Percentiles rank a stretch among this genome's conserved stretches.
Evolutionary conservation across 2,888 invertebrate genomes (phyloP).

Genomic region (Perdita meconis): DNA sequence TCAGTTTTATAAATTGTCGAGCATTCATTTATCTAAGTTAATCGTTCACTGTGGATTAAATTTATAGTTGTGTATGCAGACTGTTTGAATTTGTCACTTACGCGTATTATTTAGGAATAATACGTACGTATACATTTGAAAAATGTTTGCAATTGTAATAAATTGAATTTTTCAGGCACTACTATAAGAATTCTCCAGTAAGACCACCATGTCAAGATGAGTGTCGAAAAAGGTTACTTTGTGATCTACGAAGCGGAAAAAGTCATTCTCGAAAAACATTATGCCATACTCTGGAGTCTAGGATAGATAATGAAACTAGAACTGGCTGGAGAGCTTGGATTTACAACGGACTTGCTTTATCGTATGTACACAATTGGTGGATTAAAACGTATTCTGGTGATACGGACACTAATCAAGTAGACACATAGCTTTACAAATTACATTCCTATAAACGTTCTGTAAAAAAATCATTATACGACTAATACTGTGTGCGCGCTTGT

Average conservation of each 20-base stretch:
- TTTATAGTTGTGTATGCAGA: too few relatives aligned
- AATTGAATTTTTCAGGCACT: constrained; percentile 87
- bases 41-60: too few relatives aligned
- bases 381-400: constrained; percentile 67
- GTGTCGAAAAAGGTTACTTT: constrained; percentile 93
- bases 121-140: too few relatives aligned
- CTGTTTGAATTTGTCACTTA: too few relatives aligned
- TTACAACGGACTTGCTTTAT: constrained; percentile 93
- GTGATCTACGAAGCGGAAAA: constrained; percentile 94
- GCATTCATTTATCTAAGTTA: too few relatives aligned
- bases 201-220: constrained; percentile 92
- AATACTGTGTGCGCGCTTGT: background rate
- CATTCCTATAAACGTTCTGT: background rate
- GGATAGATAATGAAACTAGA: constrained; percentile 91
- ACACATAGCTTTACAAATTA: constrained; percentile 11
- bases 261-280: constrained; percentile 94
- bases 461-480: background rate
- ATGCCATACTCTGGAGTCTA: constrained; percentile 92
- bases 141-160: too few relatives aligned
- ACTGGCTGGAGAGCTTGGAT: constrained; percentile 95
- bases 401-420: constrained; percentile 65
- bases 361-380: constrained; percentile 88
- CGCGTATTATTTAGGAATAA: too few relatives aligned
- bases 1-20: too few relatives aligned
- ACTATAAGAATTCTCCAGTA: constrained; percentile 95